These are phyloP conservation scores for Tarsius wallacei DNA, from an alignment of 2,797 vertebrate species.

Conservation along the genomic window DNA sequence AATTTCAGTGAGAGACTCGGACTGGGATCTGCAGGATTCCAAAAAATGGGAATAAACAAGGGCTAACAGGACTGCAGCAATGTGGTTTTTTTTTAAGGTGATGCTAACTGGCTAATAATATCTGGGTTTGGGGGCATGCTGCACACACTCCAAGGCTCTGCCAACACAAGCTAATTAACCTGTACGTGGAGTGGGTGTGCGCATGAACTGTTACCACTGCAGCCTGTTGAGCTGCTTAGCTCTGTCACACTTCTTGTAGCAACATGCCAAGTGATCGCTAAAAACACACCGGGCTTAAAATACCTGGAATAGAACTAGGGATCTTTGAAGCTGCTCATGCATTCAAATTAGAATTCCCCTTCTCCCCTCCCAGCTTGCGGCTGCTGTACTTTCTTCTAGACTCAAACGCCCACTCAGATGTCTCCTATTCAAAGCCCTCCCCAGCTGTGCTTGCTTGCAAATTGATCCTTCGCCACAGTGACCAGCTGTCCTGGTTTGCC, in stretches of 20 bases:
- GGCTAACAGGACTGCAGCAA: neutral
- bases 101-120: constrained; percentile 50
- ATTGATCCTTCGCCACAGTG: neutral
- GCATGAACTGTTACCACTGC: neutral
- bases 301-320: neutral
- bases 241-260: constrained; percentile 70
- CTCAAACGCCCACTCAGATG: neutral
- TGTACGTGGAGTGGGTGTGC: neutral
- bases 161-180: constrained; percentile 68
- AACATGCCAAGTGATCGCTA: constrained; percentile 50
- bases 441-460: neutral
- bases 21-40: neutral
- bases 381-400: neutral
- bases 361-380: neutral
- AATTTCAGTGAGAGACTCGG: neutral
- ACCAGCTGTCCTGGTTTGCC: neutral
- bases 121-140: neutral
- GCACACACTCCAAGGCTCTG: constrained; percentile 9
- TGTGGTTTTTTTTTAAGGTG: constrained; percentile 12
- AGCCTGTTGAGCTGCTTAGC: constrained; percentile 66
- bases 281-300: constrained; percentile 50
- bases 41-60: neutral
- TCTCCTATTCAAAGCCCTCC: neutral
- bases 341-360: neutral
- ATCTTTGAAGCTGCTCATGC: neutral